A percentile compares a stretch with the other conserved stretches of the same genome.
These are phyloP conservation scores for Myopa testacea DNA, from an alignment of 2,888 invertebrate genomes.

Conservation along the genomic window DNA sequence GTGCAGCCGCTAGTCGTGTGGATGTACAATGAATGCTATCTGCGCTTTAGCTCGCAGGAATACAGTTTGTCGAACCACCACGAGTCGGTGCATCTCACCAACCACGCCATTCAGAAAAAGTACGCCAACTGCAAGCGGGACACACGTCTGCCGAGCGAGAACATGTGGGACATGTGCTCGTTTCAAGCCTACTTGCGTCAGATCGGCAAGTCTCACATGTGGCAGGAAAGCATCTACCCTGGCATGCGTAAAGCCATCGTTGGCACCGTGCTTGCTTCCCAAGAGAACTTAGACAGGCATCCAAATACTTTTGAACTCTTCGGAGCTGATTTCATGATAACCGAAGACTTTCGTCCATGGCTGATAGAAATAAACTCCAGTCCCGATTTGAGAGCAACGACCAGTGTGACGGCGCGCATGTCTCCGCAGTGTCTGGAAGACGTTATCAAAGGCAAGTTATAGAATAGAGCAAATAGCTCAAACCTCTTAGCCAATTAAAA, in stretches of 20 bases:
- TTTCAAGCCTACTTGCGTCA: constrained; percentile 73
- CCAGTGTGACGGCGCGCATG: constrained; percentile 87
- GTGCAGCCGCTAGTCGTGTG: constrained; percentile 91
- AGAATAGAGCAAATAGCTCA: background rate
- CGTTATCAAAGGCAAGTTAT: constrained; percentile 84
- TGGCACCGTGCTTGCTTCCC: constrained; percentile 88
- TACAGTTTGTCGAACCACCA: constrained; percentile 89
- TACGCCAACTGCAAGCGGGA: constrained; percentile 81
- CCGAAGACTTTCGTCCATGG: constrained; percentile 90
- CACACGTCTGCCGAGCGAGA: constrained; percentile 84
- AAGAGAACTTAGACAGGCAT: constrained; percentile 82
- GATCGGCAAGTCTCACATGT: constrained; percentile 81
- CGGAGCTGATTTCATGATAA: constrained; percentile 95
- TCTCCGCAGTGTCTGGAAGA: constrained; percentile 91
- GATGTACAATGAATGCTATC: constrained; percentile 93
- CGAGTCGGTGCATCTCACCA: constrained; percentile 92
- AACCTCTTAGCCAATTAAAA: background rate
- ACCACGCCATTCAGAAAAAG: constrained; percentile 92
- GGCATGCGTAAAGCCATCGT: constrained; percentile 82
- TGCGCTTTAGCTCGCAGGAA: constrained; percentile 91
- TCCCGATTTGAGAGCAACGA: constrained; percentile 91
- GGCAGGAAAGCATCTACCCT: constrained; percentile 88
- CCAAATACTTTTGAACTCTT: constrained; percentile 92
- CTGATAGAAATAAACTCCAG: constrained; percentile 95
- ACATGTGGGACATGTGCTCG: constrained; percentile 94